phyloP scores from a whole-genome alignment of 2,888 invertebrate genomes.

The Alcis repandata region DNA sequence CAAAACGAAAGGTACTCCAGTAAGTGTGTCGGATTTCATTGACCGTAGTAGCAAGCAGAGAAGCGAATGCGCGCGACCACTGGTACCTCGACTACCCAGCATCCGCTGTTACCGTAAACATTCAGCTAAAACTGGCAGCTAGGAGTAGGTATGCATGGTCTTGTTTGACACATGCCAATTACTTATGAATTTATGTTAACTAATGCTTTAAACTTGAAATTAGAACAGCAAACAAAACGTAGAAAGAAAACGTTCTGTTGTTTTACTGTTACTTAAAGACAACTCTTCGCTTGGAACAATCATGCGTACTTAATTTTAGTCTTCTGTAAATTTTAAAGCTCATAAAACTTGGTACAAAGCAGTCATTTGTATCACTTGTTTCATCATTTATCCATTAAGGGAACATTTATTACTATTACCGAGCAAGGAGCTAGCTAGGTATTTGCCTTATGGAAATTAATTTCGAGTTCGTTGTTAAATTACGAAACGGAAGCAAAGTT shows the following conservation, averaged over 20 bases:
- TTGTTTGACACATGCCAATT: slow-evolving; percentile 76
- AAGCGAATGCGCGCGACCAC: slow-evolving; percentile 49
- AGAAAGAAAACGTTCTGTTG: neutral
- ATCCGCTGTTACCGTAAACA: slow-evolving; percentile 81
- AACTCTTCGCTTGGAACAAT: neutral
- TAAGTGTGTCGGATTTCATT: slow-evolving; percentile 36
- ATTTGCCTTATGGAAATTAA: slow-evolving; percentile 28
- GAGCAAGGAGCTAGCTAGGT: too few relatives aligned
- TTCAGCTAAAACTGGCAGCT: slow-evolving; percentile 73
- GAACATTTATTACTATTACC: slow-evolving; percentile 29
- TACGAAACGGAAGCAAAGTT: slow-evolving; percentile 21
- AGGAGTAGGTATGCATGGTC: slow-evolving; percentile 57
- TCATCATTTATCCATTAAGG: slow-evolving; percentile 30
- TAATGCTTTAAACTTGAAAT: neutral
- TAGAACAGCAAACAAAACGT: neutral
- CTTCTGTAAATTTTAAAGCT: slow-evolving; percentile 39
- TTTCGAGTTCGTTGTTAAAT: slow-evolving; percentile 37
- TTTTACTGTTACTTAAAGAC: too few relatives aligned
- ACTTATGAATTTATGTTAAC: slow-evolving; percentile 23
- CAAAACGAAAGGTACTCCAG: neutral
- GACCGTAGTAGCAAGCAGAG: slow-evolving; percentile 12
- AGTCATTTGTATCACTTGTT: slow-evolving; percentile 67
- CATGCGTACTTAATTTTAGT: neutral
- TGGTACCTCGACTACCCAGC: slow-evolving; percentile 60
- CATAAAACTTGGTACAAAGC: slow-evolving; percentile 44